Evolutionary conservation across 1,140 invertebrate species (phyloP).

Genomic region (Meloidogyne hapla): DNA sequence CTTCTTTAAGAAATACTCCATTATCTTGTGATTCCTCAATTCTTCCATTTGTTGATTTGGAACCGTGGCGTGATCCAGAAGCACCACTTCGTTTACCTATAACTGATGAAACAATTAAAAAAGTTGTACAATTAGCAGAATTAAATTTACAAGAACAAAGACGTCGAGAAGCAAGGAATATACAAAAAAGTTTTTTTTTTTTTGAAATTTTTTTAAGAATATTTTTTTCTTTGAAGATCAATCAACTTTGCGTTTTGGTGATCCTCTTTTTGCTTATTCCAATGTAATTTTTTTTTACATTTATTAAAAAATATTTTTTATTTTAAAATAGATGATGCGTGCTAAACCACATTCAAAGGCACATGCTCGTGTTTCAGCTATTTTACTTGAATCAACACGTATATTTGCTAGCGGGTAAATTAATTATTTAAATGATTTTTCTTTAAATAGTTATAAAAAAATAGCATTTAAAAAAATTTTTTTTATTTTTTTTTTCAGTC

Average conservation of each 20-base stretch:
- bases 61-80: constrained; percentile 46
- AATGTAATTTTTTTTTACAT: not conserved
- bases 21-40: constrained; percentile 39
- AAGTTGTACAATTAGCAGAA: constrained; percentile 45
- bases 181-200: constrained; percentile 39
- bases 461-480: too few relatives aligned
- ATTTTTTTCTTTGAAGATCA: constrained; percentile 41
- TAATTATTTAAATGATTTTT: not conserved
- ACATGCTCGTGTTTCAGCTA: constrained; percentile 44
- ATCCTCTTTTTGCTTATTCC: constrained; percentile 52
- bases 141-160: constrained; percentile 48
- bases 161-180: constrained; percentile 40
- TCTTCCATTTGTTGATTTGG: constrained; percentile 24
- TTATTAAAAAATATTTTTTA: not conserved
- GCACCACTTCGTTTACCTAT: constrained; percentile 43
- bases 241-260: constrained; percentile 38
- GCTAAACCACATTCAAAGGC: constrained; percentile 45
- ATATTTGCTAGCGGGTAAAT: constrained; percentile 46
- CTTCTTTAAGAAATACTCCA: constrained; percentile 38
- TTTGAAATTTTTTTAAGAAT: not conserved
- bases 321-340: constrained; percentile 44
- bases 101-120: constrained; percentile 43
- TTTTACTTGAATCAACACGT: constrained; percentile 51
- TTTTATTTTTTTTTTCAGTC: constrained; percentile 27
- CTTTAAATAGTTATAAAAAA: constrained; percentile 23